These are phyloP conservation scores for Scaptomyza hsui DNA, from an alignment of 1,140 invertebrate species.

Conservation along the genomic window DNA sequence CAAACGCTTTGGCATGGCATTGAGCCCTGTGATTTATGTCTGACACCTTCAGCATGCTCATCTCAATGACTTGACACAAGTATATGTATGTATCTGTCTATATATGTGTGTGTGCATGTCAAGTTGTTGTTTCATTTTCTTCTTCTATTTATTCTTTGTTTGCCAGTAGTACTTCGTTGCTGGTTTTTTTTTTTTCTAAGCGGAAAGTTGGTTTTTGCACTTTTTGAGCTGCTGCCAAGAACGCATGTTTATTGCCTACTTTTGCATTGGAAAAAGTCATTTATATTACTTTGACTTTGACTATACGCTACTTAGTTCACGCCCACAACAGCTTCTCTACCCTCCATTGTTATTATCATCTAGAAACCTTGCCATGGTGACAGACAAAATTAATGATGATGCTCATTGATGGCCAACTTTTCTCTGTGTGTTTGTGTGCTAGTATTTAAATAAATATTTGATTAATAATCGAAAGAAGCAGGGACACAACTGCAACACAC, in stretches of 20 bases:
- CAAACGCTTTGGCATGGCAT: slow-evolving; percentile 50
- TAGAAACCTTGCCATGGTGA: slow-evolving; percentile 57
- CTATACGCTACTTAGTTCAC: slow-evolving; percentile 57
- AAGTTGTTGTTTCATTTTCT: slow-evolving; percentile 32
- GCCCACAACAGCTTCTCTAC: slow-evolving; percentile 28
- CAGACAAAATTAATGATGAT: slow-evolving; percentile 77
- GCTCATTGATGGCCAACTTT: slow-evolving; percentile 59
- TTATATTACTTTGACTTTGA: slow-evolving; percentile 50
- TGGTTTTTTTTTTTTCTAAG: neutral
- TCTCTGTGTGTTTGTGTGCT: neutral
- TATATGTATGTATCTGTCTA: slow-evolving; percentile 39
- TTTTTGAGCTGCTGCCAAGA: slow-evolving; percentile 30
- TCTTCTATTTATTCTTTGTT: neutral
- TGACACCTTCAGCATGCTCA: slow-evolving; percentile 54
- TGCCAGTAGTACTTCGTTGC: slow-evolving; percentile 15
- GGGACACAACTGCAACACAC: slow-evolving; percentile 1
- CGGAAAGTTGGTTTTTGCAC: slow-evolving; percentile 20
- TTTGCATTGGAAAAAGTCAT: slow-evolving; percentile 55
- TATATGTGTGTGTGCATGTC: slow-evolving; percentile 55
- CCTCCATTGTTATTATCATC: slow-evolving; percentile 26
- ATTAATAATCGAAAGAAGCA: slow-evolving; percentile 55
- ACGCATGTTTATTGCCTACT: slow-evolving; percentile 44
- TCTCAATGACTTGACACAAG: slow-evolving; percentile 41
- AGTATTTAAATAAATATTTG: slow-evolving; percentile 81
- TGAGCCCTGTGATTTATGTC: slow-evolving; percentile 70